Base-by-base conservation (phyloP, 2,888 invertebrate genomes). In the Gasteruption jaculator region DNA sequence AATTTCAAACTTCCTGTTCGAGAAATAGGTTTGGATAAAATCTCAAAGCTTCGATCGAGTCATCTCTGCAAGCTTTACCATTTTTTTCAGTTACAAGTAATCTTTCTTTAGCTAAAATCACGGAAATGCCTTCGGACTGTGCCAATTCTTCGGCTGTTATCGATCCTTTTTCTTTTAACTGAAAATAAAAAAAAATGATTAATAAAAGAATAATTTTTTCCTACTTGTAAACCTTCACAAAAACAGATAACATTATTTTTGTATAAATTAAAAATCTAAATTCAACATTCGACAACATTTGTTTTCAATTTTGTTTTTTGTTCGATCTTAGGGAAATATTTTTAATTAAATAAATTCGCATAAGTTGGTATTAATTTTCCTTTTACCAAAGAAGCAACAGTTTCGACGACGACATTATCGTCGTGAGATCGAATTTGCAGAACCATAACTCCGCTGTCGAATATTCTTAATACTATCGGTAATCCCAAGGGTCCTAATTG, bases 361-460 rank as follows among this genome's bases (percentile, higher is more conserved):
- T 24, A 7, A 24, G n/a, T 8, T 24, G n/a, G n/a, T 24, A 24
- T 24, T n/a, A 24, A n/a, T 24, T 24, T 24, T 24, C n/a, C n/a
- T n/a, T n/a, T 68, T 74, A 85, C 85, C 74, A 82, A 70, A 65
- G 80, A 74, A 47, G 76, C 72, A 26, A 86, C 86, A 44, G 78
- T 75, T 53, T 79, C 79, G 4, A 85, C 83, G 34, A 89, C 78
- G 52, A 80, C 77, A 56, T 80, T 80, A 64, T 86, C 85, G 60
- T 83, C 79, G 47, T 88, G 82, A 26, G 83, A 82, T 52, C 82
- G 81, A 26, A 91, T 73, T 68, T 96, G 94, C 11, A 99, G 71
- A 4, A 97, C 94, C 76, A 87, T 87, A 2, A 97, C 94, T n/a
- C 96, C 96, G 57, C 92, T 94, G 33, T 90, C 91, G 73, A 96